phyloP scores from a whole-genome alignment of 2,888 invertebrate species.

The Ichneumoninae sp. region DNA sequence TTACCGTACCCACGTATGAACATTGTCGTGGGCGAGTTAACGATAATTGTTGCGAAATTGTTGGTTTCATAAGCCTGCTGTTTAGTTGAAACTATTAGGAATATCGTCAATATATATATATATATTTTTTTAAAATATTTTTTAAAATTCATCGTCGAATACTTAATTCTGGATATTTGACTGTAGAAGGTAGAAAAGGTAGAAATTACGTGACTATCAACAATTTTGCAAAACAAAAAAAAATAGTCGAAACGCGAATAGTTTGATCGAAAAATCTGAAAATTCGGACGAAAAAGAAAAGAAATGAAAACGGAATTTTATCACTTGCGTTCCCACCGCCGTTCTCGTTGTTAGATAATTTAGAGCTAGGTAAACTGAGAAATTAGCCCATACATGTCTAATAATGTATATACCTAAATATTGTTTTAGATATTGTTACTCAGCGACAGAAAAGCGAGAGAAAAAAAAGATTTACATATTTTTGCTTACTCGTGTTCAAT shows the following conservation, averaged over 20 bases:
- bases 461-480: constrained; percentile 13
- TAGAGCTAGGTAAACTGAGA: constrained; percentile 55
- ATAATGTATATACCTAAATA: constrained; percentile 45
- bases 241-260: background rate
- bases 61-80: constrained; percentile 50
- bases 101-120: constrained; percentile 4
- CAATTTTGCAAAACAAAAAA: constrained; percentile 57
- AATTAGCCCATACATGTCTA: constrained; percentile 46
- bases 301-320: background rate
- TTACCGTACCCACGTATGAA: constrained; percentile 15
- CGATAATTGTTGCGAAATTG: constrained; percentile 57
- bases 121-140: background rate
- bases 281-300: background rate
- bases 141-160: constrained; percentile 7
- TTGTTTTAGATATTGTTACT: constrained; percentile 53
- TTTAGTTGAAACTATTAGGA: constrained; percentile 29
- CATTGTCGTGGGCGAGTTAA: constrained; percentile 11
- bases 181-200: constrained; percentile 62
- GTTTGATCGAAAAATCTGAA: background rate
- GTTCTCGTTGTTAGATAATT: constrained; percentile 57
- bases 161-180: constrained; percentile 5
- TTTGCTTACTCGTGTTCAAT: constrained; percentile 57
- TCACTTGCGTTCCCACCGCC: constrained; percentile 26
- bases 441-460: constrained; percentile 40
- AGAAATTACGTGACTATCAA: constrained; percentile 52